Percentiles rank a stretch among this genome's conserved stretches.
These are phyloP conservation scores for Parazoanthus atlanticus DNA, from an alignment of 92 coral and sea anemone genomes.

Conservation along the genomic window DNA sequence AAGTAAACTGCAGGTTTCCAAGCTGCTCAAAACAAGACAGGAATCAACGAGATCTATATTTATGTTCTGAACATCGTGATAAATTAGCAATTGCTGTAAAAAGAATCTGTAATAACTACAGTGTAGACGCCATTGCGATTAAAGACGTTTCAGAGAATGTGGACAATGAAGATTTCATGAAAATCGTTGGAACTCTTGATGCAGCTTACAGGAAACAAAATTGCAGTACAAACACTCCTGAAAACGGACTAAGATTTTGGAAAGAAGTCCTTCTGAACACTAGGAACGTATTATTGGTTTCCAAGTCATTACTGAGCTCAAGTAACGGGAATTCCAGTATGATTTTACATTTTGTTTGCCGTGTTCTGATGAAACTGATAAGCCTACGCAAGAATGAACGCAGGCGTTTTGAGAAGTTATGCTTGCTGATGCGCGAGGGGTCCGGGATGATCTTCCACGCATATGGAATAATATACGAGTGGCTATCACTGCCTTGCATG, in stretches of 20 bases:
- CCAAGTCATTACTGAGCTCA: not conserved
- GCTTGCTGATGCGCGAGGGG: slow-evolving; percentile 14
- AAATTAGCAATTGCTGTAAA: not conserved
- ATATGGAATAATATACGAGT: slow-evolving; percentile 14
- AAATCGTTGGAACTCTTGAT: slow-evolving; percentile 1
- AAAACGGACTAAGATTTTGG: slow-evolving; percentile 3
- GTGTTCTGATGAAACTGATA: not conserved
- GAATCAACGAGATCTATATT: not conserved
- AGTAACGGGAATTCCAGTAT: not conserved
- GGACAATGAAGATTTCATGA: not conserved
- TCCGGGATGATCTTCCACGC: slow-evolving; percentile 12
- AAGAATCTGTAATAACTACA: not conserved
- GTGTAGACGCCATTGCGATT: not conserved
- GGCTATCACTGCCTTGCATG: slow-evolving; percentile 9
- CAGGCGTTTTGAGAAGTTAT: not conserved
- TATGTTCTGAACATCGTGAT: slow-evolving; percentile 2
- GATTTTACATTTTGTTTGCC: not conserved
- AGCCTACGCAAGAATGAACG: not conserved
- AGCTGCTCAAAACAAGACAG: not conserved
- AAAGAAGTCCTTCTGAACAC: slow-evolving; percentile 32
- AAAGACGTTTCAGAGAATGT: not conserved
- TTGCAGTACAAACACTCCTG: not conserved
- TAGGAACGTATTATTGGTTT: slow-evolving; percentile 5
- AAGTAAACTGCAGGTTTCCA: slow-evolving; percentile 10
- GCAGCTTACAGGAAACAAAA: slow-evolving; percentile 30